Conservation (phyloP, 2,797 vertebrate species). For the Brachymystax lenok region DNA sequence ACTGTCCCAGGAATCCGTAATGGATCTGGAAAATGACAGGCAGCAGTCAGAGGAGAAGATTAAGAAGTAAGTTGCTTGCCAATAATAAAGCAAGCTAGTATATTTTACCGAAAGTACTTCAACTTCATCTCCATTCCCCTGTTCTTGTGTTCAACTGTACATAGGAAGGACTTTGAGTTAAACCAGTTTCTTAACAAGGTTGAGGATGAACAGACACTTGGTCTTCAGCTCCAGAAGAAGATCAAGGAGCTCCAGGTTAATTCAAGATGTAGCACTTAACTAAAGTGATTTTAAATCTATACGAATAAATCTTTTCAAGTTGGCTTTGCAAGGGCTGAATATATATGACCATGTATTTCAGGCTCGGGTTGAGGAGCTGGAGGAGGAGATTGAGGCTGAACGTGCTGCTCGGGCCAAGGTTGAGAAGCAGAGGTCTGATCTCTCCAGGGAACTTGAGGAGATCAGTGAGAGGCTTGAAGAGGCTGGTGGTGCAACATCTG, state of each 20-base stretch:
- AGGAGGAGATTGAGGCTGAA: slow-evolving; percentile 85
- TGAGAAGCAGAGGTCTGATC: slow-evolving; percentile 80
- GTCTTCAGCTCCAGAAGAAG: slow-evolving; percentile 72
- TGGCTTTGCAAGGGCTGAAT: not conserved
- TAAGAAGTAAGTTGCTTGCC: slow-evolving; percentile 78
- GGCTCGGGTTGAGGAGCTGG: slow-evolving; percentile 83
- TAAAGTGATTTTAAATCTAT: not conserved
- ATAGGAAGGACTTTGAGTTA: slow-evolving; percentile 89
- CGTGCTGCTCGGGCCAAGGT: slow-evolving; percentile 71
- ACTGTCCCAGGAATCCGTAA: slow-evolving; percentile 82
- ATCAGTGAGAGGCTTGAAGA: slow-evolving; percentile 84
- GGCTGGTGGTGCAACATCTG: slow-evolving; percentile 83
- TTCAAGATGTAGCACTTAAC: not conserved
- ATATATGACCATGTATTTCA: slow-evolving; percentile 35
- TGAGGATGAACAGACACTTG: slow-evolving; percentile 83
- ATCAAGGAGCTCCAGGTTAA: slow-evolving; percentile 85
- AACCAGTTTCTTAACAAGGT: slow-evolving; percentile 82
- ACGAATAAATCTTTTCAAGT: not conserved
- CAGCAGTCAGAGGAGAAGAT: slow-evolving; percentile 85
- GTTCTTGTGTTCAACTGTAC: not conserved
- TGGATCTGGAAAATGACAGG: slow-evolving; percentile 85
- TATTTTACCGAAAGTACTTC: not conserved
- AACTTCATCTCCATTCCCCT: not conserved
- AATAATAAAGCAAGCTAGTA: not conserved
- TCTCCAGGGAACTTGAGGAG: slow-evolving; percentile 84